phyloP scores from a whole-genome alignment of 2,888 invertebrate species.

The Pheosia tremula region DNA sequence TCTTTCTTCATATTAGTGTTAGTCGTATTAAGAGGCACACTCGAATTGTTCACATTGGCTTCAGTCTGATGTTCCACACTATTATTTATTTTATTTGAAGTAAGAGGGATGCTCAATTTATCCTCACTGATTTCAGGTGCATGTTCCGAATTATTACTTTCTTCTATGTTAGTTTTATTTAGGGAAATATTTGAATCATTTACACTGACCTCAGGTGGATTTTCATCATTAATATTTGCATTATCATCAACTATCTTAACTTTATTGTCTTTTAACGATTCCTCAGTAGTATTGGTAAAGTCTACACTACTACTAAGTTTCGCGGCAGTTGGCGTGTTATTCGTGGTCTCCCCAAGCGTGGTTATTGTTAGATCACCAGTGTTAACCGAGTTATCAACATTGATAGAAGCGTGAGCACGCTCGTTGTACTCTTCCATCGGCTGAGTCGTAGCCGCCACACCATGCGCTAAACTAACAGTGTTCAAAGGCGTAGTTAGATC shows the following conservation, averaged over 20 bases:
- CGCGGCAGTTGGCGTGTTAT: neutral
- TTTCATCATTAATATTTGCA: neutral
- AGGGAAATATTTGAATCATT: neutral
- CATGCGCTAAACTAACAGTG: slow-evolving; percentile 80
- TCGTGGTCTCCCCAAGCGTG: slow-evolving; percentile 38
- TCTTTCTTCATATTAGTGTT: neutral
- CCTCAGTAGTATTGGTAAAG: slow-evolving; percentile 14
- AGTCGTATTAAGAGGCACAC: neutral
- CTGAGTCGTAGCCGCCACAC: slow-evolving; percentile 60
- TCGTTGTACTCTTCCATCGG: slow-evolving; percentile 45
- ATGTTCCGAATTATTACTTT: neutral
- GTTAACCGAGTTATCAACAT: slow-evolving; percentile 54
- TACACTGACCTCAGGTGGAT: neutral
- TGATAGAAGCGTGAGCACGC: slow-evolving; percentile 63
- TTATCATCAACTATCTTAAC: neutral
- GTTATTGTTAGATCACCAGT: slow-evolving; percentile 64
- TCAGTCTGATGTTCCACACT: neutral
- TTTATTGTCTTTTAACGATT: neutral
- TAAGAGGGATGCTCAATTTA: neutral
- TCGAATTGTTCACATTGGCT: neutral
- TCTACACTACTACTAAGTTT: neutral
- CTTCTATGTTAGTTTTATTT: neutral
- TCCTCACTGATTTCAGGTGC: neutral
- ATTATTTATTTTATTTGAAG: neutral
- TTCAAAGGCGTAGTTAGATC: slow-evolving; percentile 73